phyloP scores from a whole-genome alignment of 2,113 vertebrate genomes.

The Eira barbara region DNA sequence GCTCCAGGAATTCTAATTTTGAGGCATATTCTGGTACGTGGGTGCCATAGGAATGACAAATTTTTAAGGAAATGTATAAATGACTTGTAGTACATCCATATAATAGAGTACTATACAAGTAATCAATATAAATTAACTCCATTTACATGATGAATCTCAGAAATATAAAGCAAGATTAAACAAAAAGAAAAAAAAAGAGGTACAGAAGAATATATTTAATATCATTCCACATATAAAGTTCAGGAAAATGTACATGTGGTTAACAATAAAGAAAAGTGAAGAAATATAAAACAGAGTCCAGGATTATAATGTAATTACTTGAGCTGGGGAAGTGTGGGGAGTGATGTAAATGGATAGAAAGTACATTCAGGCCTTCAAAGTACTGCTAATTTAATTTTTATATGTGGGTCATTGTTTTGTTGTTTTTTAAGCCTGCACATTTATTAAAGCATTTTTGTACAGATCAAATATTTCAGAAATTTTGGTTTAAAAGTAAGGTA shows the following conservation, averaged over 20 bases:
- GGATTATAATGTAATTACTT: not conserved
- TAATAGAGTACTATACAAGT: not conserved
- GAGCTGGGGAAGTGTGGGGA: not conserved
- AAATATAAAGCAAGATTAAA: not conserved
- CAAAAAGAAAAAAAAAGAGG: not conserved
- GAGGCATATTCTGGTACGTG: not conserved
- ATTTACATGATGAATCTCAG: not conserved
- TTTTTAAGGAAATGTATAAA: not conserved
- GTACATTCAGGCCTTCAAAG: not conserved
- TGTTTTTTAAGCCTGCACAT: not conserved
- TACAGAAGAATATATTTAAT: not conserved
- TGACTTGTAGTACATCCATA: not conserved
- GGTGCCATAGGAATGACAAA: not conserved
- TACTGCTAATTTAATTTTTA: not conserved
- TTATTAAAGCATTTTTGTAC: not conserved
- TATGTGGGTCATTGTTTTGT: not conserved
- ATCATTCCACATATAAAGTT: not conserved
- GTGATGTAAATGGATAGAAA: not conserved
- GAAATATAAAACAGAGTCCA: not conserved
- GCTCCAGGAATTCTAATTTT: not conserved
- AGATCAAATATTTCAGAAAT: not conserved
- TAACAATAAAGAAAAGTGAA: not conserved
- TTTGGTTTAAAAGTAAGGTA: not conserved
- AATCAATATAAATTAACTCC: not conserved
- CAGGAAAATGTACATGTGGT: not conserved